Conservation (phyloP, 2,888 invertebrate genomes). For the Griposia aprilina region DNA sequence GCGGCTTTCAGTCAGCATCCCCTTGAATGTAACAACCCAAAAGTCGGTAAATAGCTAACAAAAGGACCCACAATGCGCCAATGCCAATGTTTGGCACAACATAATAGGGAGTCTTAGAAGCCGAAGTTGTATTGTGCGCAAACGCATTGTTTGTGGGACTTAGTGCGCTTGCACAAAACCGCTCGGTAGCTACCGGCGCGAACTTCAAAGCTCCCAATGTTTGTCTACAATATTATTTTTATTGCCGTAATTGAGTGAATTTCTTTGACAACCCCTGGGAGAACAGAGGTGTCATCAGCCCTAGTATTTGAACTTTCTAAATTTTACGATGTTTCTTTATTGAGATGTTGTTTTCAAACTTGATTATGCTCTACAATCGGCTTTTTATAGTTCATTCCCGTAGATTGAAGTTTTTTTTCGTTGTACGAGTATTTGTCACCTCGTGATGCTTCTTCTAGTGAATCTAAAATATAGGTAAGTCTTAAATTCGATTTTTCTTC, state of each 20-base stretch:
- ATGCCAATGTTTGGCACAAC: conserved; percentile 89
- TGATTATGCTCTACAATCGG: conserved; percentile 54
- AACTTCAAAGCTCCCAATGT: conserved; percentile 83
- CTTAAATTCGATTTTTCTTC: no score
- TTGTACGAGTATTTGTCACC: neutral
- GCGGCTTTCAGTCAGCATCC: conserved; percentile 77
- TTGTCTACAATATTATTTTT: conserved; percentile 89
- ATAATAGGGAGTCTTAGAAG: conserved; percentile 87
- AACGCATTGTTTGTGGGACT: conserved; percentile 78
- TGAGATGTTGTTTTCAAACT: conserved; percentile 55
- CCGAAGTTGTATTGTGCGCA: conserved; percentile 80
- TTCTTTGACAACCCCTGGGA: conserved; percentile 72
- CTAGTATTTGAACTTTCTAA: conserved; percentile 80
- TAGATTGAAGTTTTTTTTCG: conserved; percentile 18
- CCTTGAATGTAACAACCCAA: conserved; percentile 86
- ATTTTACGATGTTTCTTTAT: conserved; percentile 71
- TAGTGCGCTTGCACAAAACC: conserved; percentile 88
- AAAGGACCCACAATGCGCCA: conserved; percentile 85
- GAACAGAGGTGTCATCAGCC: conserved; percentile 75
- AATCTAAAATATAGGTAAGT: no score
- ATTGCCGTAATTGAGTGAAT: conserved; percentile 87
- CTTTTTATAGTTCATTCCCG: conserved; percentile 49
- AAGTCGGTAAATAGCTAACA: conserved; percentile 89
- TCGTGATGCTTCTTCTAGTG: no score
- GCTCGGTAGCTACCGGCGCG: conserved; percentile 86